These are phyloP conservation scores for Hetaerina titia DNA, from an alignment of 2,888 invertebrate species.

Conservation along the genomic window DNA sequence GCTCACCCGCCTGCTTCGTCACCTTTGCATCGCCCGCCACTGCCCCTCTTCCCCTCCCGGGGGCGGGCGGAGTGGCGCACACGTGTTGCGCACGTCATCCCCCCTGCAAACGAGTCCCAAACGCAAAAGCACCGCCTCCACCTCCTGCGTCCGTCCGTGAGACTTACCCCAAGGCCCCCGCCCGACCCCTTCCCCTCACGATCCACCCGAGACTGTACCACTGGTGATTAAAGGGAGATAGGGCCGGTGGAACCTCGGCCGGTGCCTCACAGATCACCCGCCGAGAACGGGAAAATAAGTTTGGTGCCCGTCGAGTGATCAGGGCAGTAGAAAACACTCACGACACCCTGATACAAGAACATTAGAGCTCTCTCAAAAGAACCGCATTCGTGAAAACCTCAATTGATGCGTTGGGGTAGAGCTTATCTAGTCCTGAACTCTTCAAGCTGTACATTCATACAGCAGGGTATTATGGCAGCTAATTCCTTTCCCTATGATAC, in stretches of 20 bases:
- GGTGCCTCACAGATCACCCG: not conserved
- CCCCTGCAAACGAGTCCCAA: not conserved
- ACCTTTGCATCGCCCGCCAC: not conserved
- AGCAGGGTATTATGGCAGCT: too few species aligned
- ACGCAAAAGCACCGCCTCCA: not conserved
- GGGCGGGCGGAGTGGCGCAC: not conserved
- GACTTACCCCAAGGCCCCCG: not conserved
- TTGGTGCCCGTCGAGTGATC: too few species aligned
- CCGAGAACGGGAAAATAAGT: not conserved
- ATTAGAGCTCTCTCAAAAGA: too few species aligned
- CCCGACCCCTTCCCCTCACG: not conserved
- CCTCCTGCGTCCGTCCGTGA: not conserved
- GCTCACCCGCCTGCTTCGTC: not conserved
- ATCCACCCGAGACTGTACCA: not conserved
- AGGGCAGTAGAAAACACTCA: too few species aligned
- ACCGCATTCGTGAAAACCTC: too few species aligned
- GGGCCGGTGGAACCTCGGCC: not conserved
- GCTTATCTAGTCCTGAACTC: too few species aligned
- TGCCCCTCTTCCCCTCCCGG: not conserved
- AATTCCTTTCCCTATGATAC: too few species aligned
- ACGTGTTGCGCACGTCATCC: conserved; percentile 47
- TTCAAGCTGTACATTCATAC: too few species aligned
- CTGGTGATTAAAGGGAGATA: not conserved
- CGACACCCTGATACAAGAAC: too few species aligned
- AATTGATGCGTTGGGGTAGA: too few species aligned